These are phyloP conservation scores for Lutjanus argentimaculatus DNA, from an alignment of 2,797 vertebrate species.

Conservation along the genomic window DNA sequence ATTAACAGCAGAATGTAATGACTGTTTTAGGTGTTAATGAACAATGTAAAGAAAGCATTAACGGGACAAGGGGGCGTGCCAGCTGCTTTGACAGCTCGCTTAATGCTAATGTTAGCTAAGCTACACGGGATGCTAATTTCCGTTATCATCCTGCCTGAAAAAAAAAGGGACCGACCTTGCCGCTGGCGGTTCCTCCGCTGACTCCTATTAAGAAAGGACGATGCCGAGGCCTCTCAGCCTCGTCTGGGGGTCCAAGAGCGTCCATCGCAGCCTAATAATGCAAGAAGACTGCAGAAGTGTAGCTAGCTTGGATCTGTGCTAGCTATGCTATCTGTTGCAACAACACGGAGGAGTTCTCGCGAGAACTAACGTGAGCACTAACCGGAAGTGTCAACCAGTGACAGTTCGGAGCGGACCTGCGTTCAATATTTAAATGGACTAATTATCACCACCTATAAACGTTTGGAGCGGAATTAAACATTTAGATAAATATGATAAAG, in stretches of 20 bases:
- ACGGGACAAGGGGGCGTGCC: slow-evolving; percentile 40
- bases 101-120: slow-evolving; percentile 24
- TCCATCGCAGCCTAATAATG: slow-evolving; percentile 68
- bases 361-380: slow-evolving; percentile 22
- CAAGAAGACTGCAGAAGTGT: slow-evolving; percentile 1
- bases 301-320: background rate
- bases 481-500: background rate
- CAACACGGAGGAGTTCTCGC: slow-evolving; percentile 59
- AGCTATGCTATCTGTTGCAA: slow-evolving; percentile 19
- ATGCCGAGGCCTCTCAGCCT: slow-evolving; percentile 86
- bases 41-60: background rate
- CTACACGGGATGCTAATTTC: slow-evolving; percentile 31
- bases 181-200: slow-evolving; percentile 95
- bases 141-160: background rate
- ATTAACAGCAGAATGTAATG: background rate
- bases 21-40: accelerated
- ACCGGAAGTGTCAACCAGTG: background rate
- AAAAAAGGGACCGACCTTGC: slow-evolving; percentile 86
- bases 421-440: background rate
- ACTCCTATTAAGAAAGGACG: slow-evolving; percentile 94
- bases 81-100: slow-evolving; percentile 44
- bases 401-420: background rate
- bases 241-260: slow-evolving; percentile 59
- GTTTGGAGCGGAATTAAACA: background rate
- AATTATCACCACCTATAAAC: background rate